Evolutionary conservation across 1,140 invertebrate genomes (phyloP).

Genomic region (Calliopsis andreniformis): DNA sequence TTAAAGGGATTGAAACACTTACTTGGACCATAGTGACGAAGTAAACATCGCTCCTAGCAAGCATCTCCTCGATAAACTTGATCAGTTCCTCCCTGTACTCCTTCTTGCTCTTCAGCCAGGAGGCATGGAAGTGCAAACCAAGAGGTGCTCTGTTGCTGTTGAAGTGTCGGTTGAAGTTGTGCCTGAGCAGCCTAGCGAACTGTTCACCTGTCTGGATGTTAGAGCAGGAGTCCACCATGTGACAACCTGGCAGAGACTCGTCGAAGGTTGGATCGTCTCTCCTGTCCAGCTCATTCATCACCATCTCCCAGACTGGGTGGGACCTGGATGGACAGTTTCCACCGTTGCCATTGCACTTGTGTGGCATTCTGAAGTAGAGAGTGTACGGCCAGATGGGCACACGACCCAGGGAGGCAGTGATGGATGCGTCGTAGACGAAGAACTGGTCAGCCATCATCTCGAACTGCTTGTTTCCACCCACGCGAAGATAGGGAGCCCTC

Average conservation of each 20-base stretch:
- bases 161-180: slow-evolving; percentile 97
- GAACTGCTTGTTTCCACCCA: slow-evolving; percentile 97
- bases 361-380: slow-evolving; percentile 96
- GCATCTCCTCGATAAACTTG: slow-evolving; percentile 97
- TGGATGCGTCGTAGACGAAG: slow-evolving; percentile 96
- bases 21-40: slow-evolving; percentile 95
- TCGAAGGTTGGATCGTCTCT: slow-evolving; percentile 95
- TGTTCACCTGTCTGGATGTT: slow-evolving; percentile 95
- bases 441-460: slow-evolving; percentile 98
- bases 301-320: slow-evolving; percentile 97
- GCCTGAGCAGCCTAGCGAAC: slow-evolving; percentile 91
- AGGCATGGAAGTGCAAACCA: slow-evolving; percentile 97
- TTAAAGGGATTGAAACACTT: no score
- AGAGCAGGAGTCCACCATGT: slow-evolving; percentile 96
- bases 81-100: slow-evolving; percentile 95
- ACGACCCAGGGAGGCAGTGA: slow-evolving; percentile 93
- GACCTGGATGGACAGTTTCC: slow-evolving; percentile 95
- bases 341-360: slow-evolving; percentile 96
- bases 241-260: slow-evolving; percentile 94
- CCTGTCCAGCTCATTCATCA: slow-evolving; percentile 96
- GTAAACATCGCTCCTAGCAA: slow-evolving; percentile 94
- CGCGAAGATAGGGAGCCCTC: slow-evolving; percentile 93
- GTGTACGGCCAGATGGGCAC: slow-evolving; percentile 98
- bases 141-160: slow-evolving; percentile 95
- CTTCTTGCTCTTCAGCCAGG: slow-evolving; percentile 96